Evolutionary conservation across 1,140 invertebrate genomes (phyloP).

Genomic region (Tetramorium simillimum): DNA sequence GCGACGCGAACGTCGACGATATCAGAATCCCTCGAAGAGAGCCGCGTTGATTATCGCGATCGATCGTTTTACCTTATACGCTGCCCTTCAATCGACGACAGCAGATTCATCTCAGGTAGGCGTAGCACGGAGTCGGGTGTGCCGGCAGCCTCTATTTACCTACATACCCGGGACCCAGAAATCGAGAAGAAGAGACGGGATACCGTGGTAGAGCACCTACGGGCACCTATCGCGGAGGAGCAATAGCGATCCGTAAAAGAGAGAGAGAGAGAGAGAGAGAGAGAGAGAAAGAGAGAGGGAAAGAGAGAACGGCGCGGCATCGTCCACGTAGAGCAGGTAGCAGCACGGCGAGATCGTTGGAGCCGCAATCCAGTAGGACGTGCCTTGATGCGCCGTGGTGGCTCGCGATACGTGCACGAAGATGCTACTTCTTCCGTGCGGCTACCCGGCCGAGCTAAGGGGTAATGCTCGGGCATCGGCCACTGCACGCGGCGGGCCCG

Average conservation of each 20-base stretch:
- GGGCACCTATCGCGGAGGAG: not conserved
- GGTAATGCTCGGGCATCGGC: slow-evolving; percentile 76
- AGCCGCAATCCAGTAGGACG: slow-evolving; percentile 84
- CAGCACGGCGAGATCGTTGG: slow-evolving; percentile 74
- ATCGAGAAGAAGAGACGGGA: slow-evolving; percentile 20
- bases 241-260: not conserved
- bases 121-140: slow-evolving; percentile 46
- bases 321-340: slow-evolving; percentile 75
- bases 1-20: not conserved
- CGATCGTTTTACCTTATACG: slow-evolving; percentile 15
- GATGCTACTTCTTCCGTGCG: slow-evolving; percentile 83
- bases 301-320: not conserved
- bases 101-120: slow-evolving; percentile 51
- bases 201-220: not conserved
- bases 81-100: slow-evolving; percentile 52
- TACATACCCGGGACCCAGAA: slow-evolving; percentile 41
- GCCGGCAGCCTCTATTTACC: slow-evolving; percentile 54
- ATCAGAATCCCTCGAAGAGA: not conserved
- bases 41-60: slow-evolving; percentile 13
- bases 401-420: slow-evolving; percentile 83
- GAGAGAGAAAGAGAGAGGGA: not conserved
- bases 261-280: not conserved
- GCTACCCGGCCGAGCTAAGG: slow-evolving; percentile 65
- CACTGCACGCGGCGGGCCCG: slow-evolving; percentile 78
- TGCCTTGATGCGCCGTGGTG: slow-evolving; percentile 84